A percentile compares a stretch with the other conserved stretches of the same genome.
Evolutionary conservation across 2,113 vertebrate species (phyloP).

Genomic region (Aptenodytes patagonicus): DNA sequence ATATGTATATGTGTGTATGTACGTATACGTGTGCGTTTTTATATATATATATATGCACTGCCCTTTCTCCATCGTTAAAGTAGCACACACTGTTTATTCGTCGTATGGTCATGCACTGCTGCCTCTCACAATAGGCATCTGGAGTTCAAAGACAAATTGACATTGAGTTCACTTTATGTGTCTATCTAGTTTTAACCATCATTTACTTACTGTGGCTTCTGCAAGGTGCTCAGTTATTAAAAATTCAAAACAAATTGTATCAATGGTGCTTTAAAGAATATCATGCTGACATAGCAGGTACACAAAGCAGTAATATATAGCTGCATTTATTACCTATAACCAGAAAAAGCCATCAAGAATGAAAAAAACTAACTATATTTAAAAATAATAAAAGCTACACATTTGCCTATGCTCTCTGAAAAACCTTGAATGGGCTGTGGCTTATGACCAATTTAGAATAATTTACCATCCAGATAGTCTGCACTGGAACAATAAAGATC

Average conservation of each 20-base stretch:
- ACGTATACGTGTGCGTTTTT: no score
- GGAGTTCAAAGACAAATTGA: not conserved
- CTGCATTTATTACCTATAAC: not conserved
- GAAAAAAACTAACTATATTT: not conserved
- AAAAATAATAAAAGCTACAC: constrained; percentile 13
- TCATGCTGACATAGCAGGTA: not conserved
- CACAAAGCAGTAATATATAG: not conserved
- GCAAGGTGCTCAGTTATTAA: not conserved
- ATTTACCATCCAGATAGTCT: constrained; percentile 34
- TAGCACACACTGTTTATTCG: not conserved
- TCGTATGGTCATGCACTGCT: not conserved
- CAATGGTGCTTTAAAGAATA: not conserved
- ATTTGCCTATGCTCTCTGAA: not conserved
- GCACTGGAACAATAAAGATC: constrained; percentile 43
- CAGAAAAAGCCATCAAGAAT: not conserved
- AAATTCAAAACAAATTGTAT: not conserved
- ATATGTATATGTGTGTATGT: not conserved
- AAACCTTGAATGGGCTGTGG: not conserved
- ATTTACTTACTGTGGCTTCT: not conserved
- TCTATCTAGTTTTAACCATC: not conserved
- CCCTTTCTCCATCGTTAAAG: not conserved
- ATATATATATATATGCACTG: not conserved
- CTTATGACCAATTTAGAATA: constrained; percentile 44
- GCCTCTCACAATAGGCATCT: not conserved
- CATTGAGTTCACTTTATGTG: not conserved